Percentiles rank a stretch among this genome's conserved stretches.
These are phyloP conservation scores for Drosophila willistoni DNA, from an alignment of 1,140 invertebrate genomes.

Conservation along the genomic window DNA sequence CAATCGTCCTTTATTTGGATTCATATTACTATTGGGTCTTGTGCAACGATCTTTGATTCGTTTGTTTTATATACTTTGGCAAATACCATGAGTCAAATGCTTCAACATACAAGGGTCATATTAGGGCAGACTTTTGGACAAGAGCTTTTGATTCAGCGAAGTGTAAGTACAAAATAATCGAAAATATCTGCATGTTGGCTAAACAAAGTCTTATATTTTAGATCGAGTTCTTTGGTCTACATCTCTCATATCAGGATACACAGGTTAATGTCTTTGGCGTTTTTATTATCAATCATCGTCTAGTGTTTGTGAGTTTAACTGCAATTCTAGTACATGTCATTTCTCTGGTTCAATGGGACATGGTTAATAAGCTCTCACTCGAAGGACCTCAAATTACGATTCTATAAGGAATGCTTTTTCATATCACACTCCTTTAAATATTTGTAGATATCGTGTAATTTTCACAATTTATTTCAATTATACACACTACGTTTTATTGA, in stretches of 20 bases:
- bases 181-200: neutral
- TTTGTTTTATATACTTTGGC: neutral
- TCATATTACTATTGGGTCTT: conserved; percentile 3
- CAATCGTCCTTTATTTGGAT: neutral
- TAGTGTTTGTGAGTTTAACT: conserved; percentile 18
- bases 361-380: no score
- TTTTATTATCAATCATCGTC: conserved; percentile 28
- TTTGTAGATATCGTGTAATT: no score
- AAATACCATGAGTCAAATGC: neutral
- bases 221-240: conserved; percentile 44
- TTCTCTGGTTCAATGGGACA: conserved; percentile 4
- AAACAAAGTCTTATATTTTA: neutral
- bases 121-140: neutral
- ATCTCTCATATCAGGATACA: conserved; percentile 40
- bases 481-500: no score
- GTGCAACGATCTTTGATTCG: conserved; percentile 18
- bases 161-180: conserved; percentile 19
- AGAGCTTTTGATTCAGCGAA: conserved; percentile 21
- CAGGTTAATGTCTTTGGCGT: conserved; percentile 30
- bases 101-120: neutral
- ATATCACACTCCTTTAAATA: no score
- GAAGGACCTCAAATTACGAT: no score
- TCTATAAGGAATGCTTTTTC: no score
- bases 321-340: conserved; percentile 31
- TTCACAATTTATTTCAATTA: no score